Conservation (phyloP, 2,797 vertebrate genomes). For the Gobionotothen gibberifrons region DNA sequence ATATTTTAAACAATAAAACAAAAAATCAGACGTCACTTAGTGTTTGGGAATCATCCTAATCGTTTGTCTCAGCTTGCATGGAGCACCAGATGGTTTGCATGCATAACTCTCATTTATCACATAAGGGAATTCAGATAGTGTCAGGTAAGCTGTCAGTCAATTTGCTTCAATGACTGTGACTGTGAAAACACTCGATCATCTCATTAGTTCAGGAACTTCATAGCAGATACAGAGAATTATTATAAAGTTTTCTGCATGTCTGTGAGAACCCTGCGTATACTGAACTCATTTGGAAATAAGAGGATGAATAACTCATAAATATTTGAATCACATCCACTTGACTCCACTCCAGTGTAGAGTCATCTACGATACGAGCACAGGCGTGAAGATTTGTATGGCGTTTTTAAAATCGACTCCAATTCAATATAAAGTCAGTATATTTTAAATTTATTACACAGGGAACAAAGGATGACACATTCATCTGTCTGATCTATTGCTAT, state of each 20-base stretch:
- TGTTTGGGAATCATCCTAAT: neutral
- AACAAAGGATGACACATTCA: constrained; percentile 6
- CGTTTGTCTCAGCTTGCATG: constrained; percentile 10
- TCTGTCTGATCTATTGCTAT: constrained; percentile 19
- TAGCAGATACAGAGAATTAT: neutral
- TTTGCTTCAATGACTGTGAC: constrained; percentile 1
- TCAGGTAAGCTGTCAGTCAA: constrained; percentile 32
- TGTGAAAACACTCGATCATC: constrained; percentile 14
- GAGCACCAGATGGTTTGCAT: constrained; percentile 27
- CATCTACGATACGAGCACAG: constrained; percentile 8
- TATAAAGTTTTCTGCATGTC: neutral
- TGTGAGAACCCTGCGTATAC: constrained; percentile 18
- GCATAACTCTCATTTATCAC: constrained; percentile 15
- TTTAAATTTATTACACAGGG: constrained; percentile 20
- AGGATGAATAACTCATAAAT: constrained; percentile 29
- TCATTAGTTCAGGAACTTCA: neutral
- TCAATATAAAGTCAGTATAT: constrained; percentile 20
- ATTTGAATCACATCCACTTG: constrained; percentile 32
- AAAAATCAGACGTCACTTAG: neutral
- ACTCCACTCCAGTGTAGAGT: constrained; percentile 20
- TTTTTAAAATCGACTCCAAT: constrained; percentile 16
- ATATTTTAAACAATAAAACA: neutral
- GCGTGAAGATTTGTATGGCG: constrained; percentile 24
- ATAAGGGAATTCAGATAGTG: constrained; percentile 18
- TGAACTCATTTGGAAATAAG: constrained; percentile 29